Percentiles rank a stretch among this genome's conserved stretches.
phyloP scores from a whole-genome alignment of 2,113 vertebrate genomes.

The Cepphus grylle region DNA sequence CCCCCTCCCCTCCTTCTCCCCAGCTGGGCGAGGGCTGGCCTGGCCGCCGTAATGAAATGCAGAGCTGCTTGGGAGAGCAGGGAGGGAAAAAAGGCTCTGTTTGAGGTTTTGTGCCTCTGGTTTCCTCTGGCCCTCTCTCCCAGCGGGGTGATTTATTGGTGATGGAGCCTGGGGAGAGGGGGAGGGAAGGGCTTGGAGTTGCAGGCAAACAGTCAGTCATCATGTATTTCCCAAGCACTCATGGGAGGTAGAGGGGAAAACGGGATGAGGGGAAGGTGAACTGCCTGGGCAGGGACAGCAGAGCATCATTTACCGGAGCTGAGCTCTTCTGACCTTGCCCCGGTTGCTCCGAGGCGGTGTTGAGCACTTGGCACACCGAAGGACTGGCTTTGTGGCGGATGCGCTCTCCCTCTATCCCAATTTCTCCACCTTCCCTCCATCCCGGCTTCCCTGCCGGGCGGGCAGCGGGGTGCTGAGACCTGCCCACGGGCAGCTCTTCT shows the following conservation, averaged over 20 bases:
- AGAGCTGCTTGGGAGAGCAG: slow-evolving; percentile 46
- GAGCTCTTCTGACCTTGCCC: neutral
- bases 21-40: slow-evolving; percentile 13
- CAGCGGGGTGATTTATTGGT: slow-evolving; percentile 39
- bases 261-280: neutral
- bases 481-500: neutral
- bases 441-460: rapidly evolving
- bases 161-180: slow-evolving; percentile 1
- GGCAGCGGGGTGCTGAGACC: neutral
- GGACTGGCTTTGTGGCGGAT: neutral
- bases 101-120: slow-evolving; percentile 52
- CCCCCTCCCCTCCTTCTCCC: neutral
- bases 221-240: neutral
- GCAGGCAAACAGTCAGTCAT: neutral
- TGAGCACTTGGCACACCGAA: neutral
- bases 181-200: neutral
- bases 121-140: slow-evolving; percentile 39
- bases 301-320: neutral
- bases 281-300: neutral
- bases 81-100: neutral
- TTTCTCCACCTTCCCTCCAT: neutral
- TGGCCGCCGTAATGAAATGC: slow-evolving; percentile 57
- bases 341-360: neutral
- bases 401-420: neutral
- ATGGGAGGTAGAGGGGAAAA: neutral